A percentile compares a stretch with the other conserved stretches of the same genome.
Conservation (phyloP, 2,888 invertebrate species). For the Nomada fucata region DNA sequence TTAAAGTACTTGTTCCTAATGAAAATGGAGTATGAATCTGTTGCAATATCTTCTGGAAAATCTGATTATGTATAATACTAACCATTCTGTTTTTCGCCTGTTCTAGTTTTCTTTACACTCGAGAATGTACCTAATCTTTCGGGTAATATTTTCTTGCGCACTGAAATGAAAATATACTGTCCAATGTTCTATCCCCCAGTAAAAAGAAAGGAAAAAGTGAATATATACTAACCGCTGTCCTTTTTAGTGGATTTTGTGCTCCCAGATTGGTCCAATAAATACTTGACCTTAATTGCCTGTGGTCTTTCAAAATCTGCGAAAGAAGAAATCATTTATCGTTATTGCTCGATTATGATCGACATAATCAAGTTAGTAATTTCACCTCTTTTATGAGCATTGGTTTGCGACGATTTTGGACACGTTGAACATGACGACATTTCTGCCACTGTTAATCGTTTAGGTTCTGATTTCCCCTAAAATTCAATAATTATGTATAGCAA, state of each 20-base stretch:
- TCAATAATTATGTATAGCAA: neutral
- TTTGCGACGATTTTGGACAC: neutral
- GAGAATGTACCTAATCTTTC: constrained; percentile 41
- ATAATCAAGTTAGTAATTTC: neutral
- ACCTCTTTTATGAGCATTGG: neutral
- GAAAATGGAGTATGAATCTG: constrained; percentile 10
- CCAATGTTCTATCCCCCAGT: neutral
- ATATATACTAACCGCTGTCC: constrained; percentile 39
- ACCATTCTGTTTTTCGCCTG: constrained; percentile 16
- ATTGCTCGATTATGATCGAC: neutral
- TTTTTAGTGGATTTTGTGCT: constrained; percentile 5
- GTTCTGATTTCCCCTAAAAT: constrained; percentile 31
- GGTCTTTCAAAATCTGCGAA: constrained; percentile 21
- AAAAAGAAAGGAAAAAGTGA: neutral
- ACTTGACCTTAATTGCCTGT: constrained; percentile 46
- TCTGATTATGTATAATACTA: constrained; percentile 10
- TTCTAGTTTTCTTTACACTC: neutral
- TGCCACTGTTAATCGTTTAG: neutral
- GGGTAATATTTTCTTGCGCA: constrained; percentile 24
- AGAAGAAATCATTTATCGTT: neutral
- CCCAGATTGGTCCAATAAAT: constrained; percentile 20
- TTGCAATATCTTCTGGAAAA: neutral
- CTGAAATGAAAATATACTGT: neutral
- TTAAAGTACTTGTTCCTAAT: neutral
- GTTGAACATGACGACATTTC: constrained; percentile 10